A percentile compares a stretch with the other conserved stretches of the same genome.
Conservation (phyloP, 1,140 invertebrate genomes). For the Lepidurus couesii region DNA sequence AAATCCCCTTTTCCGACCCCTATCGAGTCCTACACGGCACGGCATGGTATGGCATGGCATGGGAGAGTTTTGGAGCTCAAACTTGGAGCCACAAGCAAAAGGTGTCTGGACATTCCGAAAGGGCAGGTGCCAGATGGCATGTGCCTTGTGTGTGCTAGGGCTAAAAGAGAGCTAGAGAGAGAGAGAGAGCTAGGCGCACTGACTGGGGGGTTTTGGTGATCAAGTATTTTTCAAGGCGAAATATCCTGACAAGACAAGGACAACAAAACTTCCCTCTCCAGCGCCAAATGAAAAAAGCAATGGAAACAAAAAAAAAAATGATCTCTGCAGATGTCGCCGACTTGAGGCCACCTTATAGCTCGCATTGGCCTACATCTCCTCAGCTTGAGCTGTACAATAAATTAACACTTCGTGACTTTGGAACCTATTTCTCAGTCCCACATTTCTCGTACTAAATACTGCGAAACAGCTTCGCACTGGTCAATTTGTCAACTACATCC, state of each 20-base stretch:
- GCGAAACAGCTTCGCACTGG: too few relatives aligned
- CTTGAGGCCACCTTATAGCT: too few relatives aligned
- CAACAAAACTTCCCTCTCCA: neutral
- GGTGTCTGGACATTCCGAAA: conserved; percentile 21
- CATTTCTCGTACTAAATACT: too few relatives aligned
- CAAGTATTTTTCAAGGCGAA: neutral
- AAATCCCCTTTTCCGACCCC: neutral
- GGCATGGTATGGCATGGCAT: too few relatives aligned
- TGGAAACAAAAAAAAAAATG: too few relatives aligned
- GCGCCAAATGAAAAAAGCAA: too few relatives aligned
- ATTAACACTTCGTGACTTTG: too few relatives aligned
- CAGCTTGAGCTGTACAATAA: too few relatives aligned
- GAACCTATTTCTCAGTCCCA: too few relatives aligned
- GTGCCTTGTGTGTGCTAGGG: neutral
- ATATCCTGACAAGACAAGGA: neutral
- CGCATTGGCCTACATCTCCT: too few relatives aligned
- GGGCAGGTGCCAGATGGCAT: conserved; percentile 20
- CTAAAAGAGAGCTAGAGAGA: neutral
- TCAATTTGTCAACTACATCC: too few relatives aligned
- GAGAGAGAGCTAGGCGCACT: neutral
- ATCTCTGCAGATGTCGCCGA: too few relatives aligned
- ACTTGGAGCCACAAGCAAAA: conserved; percentile 6
- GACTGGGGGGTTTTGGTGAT: neutral
- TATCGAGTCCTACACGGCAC: neutral
- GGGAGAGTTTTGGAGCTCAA: neutral